phyloP scores from a whole-genome alignment of 2,888 invertebrate genomes.

The Cerastis rubricosa region DNA sequence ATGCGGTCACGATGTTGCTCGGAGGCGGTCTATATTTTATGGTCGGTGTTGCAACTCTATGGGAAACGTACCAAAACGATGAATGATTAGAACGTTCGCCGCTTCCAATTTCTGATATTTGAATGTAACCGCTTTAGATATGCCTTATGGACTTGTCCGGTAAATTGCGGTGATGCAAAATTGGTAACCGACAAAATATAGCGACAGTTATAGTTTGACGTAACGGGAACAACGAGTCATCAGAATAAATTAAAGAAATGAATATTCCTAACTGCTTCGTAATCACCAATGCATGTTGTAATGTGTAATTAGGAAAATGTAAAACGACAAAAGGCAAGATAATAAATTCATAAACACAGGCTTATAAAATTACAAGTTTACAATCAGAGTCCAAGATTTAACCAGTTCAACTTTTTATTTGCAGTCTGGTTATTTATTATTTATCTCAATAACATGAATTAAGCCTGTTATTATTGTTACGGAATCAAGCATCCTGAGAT shows the following conservation, averaged over 20 bases:
- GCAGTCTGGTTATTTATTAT: slow-evolving; percentile 27
- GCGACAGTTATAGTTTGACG: slow-evolving; percentile 3
- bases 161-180: slow-evolving; percentile 10
- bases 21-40: slow-evolving; percentile 83
- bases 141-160: slow-evolving; percentile 43
- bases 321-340: slow-evolving; percentile 2
- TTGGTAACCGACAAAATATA: neutral
- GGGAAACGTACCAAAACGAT: slow-evolving; percentile 75
- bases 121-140: slow-evolving; percentile 41
- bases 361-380: slow-evolving; percentile 24
- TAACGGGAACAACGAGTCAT: neutral
- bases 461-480: slow-evolving; percentile 40
- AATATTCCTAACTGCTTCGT: neutral
- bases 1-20: slow-evolving; percentile 83
- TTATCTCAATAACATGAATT: slow-evolving; percentile 41
- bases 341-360: slow-evolving; percentile 40
- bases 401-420: slow-evolving; percentile 26
- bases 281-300: neutral
- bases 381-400: slow-evolving; percentile 20
- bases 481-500: slow-evolving; percentile 35
- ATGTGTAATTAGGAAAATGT: slow-evolving; percentile 5
- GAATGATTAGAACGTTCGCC: slow-evolving; percentile 66
- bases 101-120: slow-evolving; percentile 62
- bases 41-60: slow-evolving; percentile 82
- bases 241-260: neutral